Evolutionary conservation across 2,888 invertebrate genomes (phyloP), one percentile per base, ranked within the genome.

Genomic region (Chalcis sispes): DNA sequence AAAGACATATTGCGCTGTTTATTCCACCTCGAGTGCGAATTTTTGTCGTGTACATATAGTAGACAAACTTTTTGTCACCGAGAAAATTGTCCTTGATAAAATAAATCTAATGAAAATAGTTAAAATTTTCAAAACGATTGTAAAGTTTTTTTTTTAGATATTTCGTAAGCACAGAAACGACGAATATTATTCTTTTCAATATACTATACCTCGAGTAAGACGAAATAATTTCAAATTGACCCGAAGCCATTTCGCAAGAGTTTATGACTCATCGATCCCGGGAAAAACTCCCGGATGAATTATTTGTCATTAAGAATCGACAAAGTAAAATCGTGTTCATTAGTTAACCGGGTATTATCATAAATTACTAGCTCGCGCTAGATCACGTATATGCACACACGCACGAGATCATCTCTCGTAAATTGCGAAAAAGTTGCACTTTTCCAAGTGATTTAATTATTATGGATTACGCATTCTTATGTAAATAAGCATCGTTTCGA

Each of bases 401-500:
- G n/a, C 13, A 2, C 25, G 18, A 29, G 18, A 64, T 29, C 20
- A 52, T 42, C 27, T 46, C n/a, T 42, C 20, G 15, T 20, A 46
- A 15, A 18, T 67, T 67, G 42, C 67, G 67, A 40, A 67, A 67
- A 56, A 29, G 8, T 0, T 20, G 40, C n/a, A 13, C 32, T 56
- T 32, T 18, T 32, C 36, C 10, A 36, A 7, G 25, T 32, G 25
- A 15, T 54, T 71, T 56, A 61, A 72, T 72, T 62, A 46, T 64
- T 32, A 56, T 56, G 54, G 54, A 54, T 64, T 72, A 56, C 56
- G 54, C 42, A 64, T 72, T 54, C 71, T 72, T 64, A 71, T 62
- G 62, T 62, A 62, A 62, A 71, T 54, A n/a, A n/a, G n/a, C n/a
- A 23, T 29, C 23, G 4, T 20, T 20, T 67, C n/a, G 13, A 50